phyloP scores from a whole-genome alignment of 2,888 invertebrate species.

The Acleris sparsana region DNA sequence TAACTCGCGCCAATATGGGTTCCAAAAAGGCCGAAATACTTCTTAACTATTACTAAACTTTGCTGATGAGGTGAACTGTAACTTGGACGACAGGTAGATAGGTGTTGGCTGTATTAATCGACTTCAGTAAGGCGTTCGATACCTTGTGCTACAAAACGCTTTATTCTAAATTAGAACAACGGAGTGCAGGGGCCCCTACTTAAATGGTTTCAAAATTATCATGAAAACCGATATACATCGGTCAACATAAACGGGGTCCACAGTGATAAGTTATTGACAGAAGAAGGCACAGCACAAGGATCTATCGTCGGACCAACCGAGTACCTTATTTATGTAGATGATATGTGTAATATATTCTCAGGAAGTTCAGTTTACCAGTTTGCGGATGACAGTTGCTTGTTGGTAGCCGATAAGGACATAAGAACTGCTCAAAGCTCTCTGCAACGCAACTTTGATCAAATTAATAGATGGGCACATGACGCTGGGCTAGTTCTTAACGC shows the following conservation, averaged over 20 bases:
- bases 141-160: background rate
- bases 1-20: background rate
- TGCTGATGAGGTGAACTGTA: background rate
- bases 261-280: background rate
- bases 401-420: background rate
- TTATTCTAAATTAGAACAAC: background rate
- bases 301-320: background rate
- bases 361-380: background rate
- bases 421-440: too few species aligned
- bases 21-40: background rate
- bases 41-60: background rate
- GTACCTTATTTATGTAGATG: background rate
- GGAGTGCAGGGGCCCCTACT: background rate
- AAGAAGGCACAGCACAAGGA: background rate
- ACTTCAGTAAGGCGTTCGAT: slow-evolving; percentile 3
- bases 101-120: background rate
- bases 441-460: slow-evolving; percentile 1
- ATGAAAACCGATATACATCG: background rate
- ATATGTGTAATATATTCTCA: background rate
- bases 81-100: background rate
- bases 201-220: background rate
- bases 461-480: background rate
- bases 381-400: background rate
- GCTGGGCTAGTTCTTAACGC: background rate
- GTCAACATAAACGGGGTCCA: background rate